Evolutionary conservation across 2,888 invertebrate genomes (phyloP).

Genomic region (Sesia bembeciformis): DNA sequence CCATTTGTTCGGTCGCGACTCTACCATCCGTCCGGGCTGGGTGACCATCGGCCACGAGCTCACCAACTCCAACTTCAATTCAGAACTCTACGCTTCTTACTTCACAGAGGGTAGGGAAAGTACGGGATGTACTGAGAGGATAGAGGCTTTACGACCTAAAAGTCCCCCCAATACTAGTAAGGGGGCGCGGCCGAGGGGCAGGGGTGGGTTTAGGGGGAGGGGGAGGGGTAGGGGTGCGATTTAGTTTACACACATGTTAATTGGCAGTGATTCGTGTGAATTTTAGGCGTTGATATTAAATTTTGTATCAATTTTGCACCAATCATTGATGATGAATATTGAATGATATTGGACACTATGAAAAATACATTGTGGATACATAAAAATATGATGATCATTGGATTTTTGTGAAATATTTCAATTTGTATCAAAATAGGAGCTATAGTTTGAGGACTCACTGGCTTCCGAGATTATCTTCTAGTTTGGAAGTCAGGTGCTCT

Average conservation of each 20-base stretch:
- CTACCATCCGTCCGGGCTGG: constrained; percentile 96
- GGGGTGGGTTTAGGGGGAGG: constrained; percentile 76
- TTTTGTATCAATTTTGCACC: too few species aligned
- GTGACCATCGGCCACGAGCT: constrained; percentile 93
- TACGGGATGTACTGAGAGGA: constrained; percentile 95
- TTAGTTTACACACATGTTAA: constrained; percentile 5
- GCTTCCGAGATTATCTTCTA: too few species aligned
- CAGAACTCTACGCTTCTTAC: constrained; percentile 88
- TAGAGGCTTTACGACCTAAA: constrained; percentile 95
- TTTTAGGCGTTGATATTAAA: too few species aligned
- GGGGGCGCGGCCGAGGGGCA: constrained; percentile 75
- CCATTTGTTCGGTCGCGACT: constrained; percentile 96
- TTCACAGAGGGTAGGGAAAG: constrained; percentile 86
- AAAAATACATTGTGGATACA: too few species aligned
- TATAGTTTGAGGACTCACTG: too few species aligned
- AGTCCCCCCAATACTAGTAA: constrained; percentile 95
- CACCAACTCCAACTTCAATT: constrained; percentile 96
- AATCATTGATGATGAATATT: too few species aligned
- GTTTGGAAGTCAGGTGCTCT: too few species aligned
- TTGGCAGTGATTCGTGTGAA: too few species aligned
- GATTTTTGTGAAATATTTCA: too few species aligned
- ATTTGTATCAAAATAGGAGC: too few species aligned
- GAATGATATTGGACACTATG: too few species aligned
- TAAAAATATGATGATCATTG: too few species aligned
- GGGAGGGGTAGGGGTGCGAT: constrained; percentile 34